phyloP scores from a whole-genome alignment of 2,113 vertebrate species.

The Oryzias woworae region DNA sequence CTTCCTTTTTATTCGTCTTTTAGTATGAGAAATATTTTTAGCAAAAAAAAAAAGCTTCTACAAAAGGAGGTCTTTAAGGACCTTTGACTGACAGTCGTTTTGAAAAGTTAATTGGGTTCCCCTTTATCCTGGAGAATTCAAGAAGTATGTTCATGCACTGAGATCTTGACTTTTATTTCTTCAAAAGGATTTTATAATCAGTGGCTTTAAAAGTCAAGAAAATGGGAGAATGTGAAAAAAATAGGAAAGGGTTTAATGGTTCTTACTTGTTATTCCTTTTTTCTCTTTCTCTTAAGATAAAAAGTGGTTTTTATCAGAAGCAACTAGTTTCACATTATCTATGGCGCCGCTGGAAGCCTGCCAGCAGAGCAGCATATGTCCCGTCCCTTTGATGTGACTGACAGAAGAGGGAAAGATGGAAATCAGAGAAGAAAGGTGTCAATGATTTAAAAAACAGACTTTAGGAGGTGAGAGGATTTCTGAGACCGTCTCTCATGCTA shows the following conservation, averaged over 20 bases:
- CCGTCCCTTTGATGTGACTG: slow-evolving; percentile 48
- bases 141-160: slow-evolving; percentile 29
- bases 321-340: slow-evolving; percentile 42
- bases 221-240: slow-evolving; percentile 56
- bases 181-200: slow-evolving; percentile 32
- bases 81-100: slow-evolving; percentile 49
- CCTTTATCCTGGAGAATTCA: slow-evolving; percentile 44
- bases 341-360: slow-evolving; percentile 37
- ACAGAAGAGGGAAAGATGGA: slow-evolving; percentile 15
- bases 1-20: slow-evolving; percentile 23
- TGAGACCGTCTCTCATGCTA: slow-evolving; percentile 31
- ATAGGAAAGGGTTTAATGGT: slow-evolving; percentile 39
- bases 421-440: slow-evolving; percentile 23
- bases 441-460: slow-evolving; percentile 25
- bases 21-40: too few relatives aligned
- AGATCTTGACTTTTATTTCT: slow-evolving; percentile 8
- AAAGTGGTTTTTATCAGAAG: slow-evolving; percentile 38
- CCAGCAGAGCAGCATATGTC: slow-evolving; percentile 29
- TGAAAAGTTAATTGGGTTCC: slow-evolving; percentile 69
- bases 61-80: slow-evolving; percentile 44
- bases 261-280: slow-evolving; percentile 21
- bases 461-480: slow-evolving; percentile 27
- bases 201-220: slow-evolving; percentile 22
- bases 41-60: neutral
- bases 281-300: slow-evolving; percentile 14